Conservation (phyloP, 2,888 invertebrate species). For the Synanthedon myopaeformis region DNA sequence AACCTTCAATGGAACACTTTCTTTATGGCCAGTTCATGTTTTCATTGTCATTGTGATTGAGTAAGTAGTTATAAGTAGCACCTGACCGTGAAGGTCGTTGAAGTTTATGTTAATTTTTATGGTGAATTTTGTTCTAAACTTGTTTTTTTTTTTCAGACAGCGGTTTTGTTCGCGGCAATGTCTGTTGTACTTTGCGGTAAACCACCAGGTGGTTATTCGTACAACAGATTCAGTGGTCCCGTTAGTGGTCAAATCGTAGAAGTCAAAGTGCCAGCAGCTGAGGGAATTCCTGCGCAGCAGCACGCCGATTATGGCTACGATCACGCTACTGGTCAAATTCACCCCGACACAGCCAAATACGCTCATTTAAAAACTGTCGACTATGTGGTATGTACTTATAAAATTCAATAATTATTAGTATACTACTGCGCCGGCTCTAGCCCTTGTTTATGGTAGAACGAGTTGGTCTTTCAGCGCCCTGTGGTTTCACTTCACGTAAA, state of each 20-base stretch:
- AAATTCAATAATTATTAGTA: slow-evolving; percentile 1
- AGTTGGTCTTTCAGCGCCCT: no score
- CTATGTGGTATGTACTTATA: slow-evolving; percentile 66
- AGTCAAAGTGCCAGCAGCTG: slow-evolving; percentile 64
- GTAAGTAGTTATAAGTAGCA: slow-evolving; percentile 32
- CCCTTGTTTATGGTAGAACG: no score
- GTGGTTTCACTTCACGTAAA: no score
- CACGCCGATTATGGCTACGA: slow-evolving; percentile 65
- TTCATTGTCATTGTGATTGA: slow-evolving; percentile 52
- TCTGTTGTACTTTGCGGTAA: slow-evolving; percentile 30
- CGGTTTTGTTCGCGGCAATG: slow-evolving; percentile 29
- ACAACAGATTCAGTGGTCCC: slow-evolving; percentile 79
- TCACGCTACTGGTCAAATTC: slow-evolving; percentile 52
- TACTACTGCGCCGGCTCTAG: no score
- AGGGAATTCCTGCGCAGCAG: slow-evolving; percentile 50
- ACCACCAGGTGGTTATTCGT: slow-evolving; percentile 73
- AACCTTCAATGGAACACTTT: neutral
- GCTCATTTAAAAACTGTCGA: slow-evolving; percentile 72
- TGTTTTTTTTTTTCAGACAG: slow-evolving; percentile 26
- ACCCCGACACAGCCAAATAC: slow-evolving; percentile 60
- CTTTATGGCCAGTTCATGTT: slow-evolving; percentile 16
- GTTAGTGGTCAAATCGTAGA: slow-evolving; percentile 75
- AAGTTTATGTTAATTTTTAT: neutral
- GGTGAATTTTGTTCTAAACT: neutral
- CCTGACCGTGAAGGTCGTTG: slow-evolving; percentile 52